Evolutionary conservation across 2,797 vertebrate species (phyloP), one percentile per base, ranked within the genome.

Genomic region (Streptopelia turtur): DNA sequence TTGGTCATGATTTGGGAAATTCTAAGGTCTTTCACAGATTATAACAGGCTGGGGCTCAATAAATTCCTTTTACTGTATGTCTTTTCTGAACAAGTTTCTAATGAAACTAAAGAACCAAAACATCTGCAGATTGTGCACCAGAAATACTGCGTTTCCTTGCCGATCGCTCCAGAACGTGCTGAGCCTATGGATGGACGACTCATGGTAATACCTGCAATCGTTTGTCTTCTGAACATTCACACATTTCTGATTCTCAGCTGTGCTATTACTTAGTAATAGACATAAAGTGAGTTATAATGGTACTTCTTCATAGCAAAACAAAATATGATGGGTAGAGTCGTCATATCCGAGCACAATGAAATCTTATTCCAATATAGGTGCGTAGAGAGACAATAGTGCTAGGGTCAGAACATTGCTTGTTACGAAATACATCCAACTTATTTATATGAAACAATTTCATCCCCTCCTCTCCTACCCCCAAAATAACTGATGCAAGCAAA

Each of bases 401-500:
- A 75, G 71, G 49, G 31, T 86, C 56, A 91, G 65, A 96, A 78
- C 15, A 50, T 5, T 21, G 25, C 41, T 72, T 31, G 37, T 63
- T 68, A 81, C n/a, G 52, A 95, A 95, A 91, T 39, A 33, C 10
- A 53, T 61, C n/a, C 63, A 45, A 78, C 27, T 93, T 70, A 79
- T 55, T 95, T 77, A 68, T 77, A 87, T 57, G 59, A 92, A 94
- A 87, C 43, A 74, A 80, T 90, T 92, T 61, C 43, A 94, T 30
- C 17, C 33, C 18, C 17, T 63, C 52, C 35, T 50, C 21, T 55
- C 39, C 47, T 57, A 57, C 23, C n/a, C 55, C 76, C n/a, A 66
- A 86, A 91, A 87, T 37, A 89, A 94, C 74, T 59, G 90, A 94
- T 64, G 71, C 88, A 94, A 93, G 70, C 49, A 93, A 94, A 93